Base-by-base conservation (phyloP, 2,888 invertebrate species). In the Neoascia interrupta region DNA sequence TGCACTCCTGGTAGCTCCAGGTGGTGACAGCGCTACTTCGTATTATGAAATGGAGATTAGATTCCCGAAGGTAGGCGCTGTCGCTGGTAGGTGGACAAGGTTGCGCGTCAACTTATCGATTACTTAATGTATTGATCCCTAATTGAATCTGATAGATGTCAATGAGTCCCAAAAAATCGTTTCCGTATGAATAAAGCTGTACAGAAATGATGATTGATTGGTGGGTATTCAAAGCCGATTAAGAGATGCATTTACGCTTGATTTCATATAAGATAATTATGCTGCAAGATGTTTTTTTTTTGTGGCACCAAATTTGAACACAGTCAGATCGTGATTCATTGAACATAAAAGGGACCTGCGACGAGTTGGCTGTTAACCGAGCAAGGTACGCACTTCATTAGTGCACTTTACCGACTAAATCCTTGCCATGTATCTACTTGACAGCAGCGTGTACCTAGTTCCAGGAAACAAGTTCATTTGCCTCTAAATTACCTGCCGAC, bases 71-170 rank as follows among this genome's bases (percentile, higher is more conserved):
- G 21, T n/a, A 58, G 15, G 6, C 31, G 34, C 39, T 11, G 47
- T 34, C 36, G 5, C 18, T 28, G 41, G 10, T 21, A 10, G 15
- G 61, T 31, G 45, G 60, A 39, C 37, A 53, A 47, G 19, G 26
- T 43, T 51, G 49, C 36, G 19, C 53, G 54, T 54, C 73, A 49
- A 49, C 72, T 79, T 73, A 79, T 79, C 73, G 64, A 63, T 58
- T 70, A 56, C n/a, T n/a, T 3, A 64, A 36, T 54, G 36, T 41
- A 60, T 66, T 41, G 73, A 56, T 47, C 53, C 43, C 49, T 79
- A 79, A 79, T 79, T 79, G 79, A 79, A 79, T 73, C 66, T 49
- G 79, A 79, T 73, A 73, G 79, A 79, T 61, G 72, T 72, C 76
- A 64, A 36, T 54, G 31, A 31, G 39, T 19, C 19, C 28, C 26